A percentile compares a stretch with the other conserved stretches of the same genome.
phyloP scores from a whole-genome alignment of 1,140 invertebrate species.

The Drosophila guanche region DNA sequence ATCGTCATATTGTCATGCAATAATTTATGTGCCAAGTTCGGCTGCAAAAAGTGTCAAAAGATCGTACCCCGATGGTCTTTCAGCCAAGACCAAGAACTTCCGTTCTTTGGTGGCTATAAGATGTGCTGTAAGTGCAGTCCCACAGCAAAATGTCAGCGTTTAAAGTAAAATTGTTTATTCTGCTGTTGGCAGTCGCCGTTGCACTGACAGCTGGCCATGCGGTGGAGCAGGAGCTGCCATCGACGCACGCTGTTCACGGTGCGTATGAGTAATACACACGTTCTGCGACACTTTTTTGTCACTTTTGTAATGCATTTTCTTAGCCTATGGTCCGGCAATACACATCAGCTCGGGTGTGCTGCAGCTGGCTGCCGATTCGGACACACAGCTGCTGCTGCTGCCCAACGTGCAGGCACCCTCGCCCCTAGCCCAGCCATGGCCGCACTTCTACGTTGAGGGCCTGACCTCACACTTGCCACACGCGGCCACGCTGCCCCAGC shows the following conservation, averaged over 20 bases:
- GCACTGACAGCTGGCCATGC: background rate
- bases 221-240: constrained; percentile 11
- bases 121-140: background rate
- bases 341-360: constrained; percentile 65
- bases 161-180: constrained; percentile 13
- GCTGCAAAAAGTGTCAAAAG: constrained; percentile 34
- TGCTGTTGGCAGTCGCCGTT: background rate
- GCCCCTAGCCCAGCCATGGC: constrained; percentile 11
- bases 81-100: constrained; percentile 53
- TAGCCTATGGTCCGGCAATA: constrained; percentile 57
- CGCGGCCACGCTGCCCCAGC: background rate
- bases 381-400: constrained; percentile 48
- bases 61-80: constrained; percentile 49
- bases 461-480: constrained; percentile 32
- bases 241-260: constrained; percentile 24
- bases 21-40: constrained; percentile 9
- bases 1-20: constrained; percentile 18
- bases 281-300: too few relatives aligned
- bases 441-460: constrained; percentile 44
- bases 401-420: constrained; percentile 9
- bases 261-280: constrained; percentile 41
- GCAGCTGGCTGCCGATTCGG: constrained; percentile 46
- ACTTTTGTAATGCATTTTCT: background rate
- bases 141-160: constrained; percentile 32
- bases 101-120: constrained; percentile 50